phyloP scores from a whole-genome alignment of 2,797 vertebrate species.

The Cynodonichthys magdalenae region DNA sequence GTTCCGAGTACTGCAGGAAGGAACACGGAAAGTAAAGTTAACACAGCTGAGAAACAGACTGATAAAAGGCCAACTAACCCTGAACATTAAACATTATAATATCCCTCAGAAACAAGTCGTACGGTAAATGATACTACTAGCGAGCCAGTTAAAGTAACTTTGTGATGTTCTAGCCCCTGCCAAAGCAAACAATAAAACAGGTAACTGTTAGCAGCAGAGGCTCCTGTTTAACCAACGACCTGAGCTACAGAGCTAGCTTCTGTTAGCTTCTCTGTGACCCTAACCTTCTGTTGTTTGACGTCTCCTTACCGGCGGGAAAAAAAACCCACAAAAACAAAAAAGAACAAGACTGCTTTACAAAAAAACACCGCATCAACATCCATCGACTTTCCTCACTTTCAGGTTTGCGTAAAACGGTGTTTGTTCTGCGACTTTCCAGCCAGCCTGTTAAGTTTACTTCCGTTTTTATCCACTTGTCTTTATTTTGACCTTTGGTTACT shows the following conservation, averaged over 20 bases:
- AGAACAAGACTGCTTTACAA: too few relatives aligned
- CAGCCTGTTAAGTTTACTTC: conserved; percentile 73
- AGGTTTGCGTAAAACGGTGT: too few relatives aligned
- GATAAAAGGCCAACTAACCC: conserved; percentile 61
- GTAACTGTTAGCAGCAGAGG: conserved; percentile 59
- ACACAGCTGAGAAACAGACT: conserved; percentile 41
- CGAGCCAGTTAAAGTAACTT: conserved; percentile 58
- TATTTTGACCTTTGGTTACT: conserved; percentile 85
- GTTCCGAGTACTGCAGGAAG: conserved; percentile 7
- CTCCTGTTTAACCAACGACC: conserved; percentile 63
- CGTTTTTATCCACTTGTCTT: conserved; percentile 82
- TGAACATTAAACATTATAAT: conserved; percentile 16
- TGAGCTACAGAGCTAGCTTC: conserved; percentile 61
- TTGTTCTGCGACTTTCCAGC: conserved; percentile 37
- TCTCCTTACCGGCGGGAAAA: conserved; percentile 48
- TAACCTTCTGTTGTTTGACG: conserved; percentile 72
- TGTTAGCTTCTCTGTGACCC: conserved; percentile 72
- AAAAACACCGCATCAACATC: too few relatives aligned
- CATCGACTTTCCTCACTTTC: too few relatives aligned
- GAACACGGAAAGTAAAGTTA: conserved; percentile 39
- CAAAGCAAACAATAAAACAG: conserved; percentile 34
- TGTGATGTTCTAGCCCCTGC: conserved; percentile 11
- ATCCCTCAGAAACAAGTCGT: not conserved
- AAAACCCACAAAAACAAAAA: conserved; percentile 11
- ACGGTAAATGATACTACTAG: not conserved